phyloP scores from a whole-genome alignment of 2,113 vertebrate species.

The Cynopterus brachyotis region DNA sequence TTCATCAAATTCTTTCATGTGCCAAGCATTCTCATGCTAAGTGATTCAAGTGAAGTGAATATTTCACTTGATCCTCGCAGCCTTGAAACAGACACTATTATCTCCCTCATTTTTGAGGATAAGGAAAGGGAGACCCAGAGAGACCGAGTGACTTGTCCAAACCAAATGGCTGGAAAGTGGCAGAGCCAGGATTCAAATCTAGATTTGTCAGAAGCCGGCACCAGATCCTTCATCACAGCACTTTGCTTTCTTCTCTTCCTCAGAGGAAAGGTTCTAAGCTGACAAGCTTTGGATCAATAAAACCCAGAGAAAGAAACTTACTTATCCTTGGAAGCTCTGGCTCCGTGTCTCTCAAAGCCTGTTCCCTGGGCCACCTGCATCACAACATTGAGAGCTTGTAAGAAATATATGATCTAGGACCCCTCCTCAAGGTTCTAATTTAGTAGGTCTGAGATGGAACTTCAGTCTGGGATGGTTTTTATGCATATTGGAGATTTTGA shows the following conservation, averaged over 20 bases:
- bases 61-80: neutral
- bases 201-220: neutral
- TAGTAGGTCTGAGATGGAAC: neutral
- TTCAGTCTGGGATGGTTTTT: neutral
- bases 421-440: neutral
- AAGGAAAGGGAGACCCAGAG: neutral
- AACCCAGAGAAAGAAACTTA: neutral
- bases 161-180: neutral
- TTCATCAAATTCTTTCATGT: neutral
- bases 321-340: neutral
- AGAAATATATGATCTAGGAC: neutral
- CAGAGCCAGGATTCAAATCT: neutral
- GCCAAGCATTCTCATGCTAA: neutral
- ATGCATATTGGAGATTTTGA: neutral
- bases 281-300: neutral
- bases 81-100: neutral
- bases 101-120: conserved; percentile 30
- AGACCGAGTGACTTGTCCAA: neutral
- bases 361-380: neutral
- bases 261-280: neutral
- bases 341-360: conserved; percentile 10
- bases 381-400: neutral
- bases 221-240: neutral
- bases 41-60: neutral
- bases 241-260: neutral